Evolutionary conservation across 1,140 invertebrate genomes (phyloP), one percentile per base, ranked within the genome.

Genomic region (Formica exsecta): DNA sequence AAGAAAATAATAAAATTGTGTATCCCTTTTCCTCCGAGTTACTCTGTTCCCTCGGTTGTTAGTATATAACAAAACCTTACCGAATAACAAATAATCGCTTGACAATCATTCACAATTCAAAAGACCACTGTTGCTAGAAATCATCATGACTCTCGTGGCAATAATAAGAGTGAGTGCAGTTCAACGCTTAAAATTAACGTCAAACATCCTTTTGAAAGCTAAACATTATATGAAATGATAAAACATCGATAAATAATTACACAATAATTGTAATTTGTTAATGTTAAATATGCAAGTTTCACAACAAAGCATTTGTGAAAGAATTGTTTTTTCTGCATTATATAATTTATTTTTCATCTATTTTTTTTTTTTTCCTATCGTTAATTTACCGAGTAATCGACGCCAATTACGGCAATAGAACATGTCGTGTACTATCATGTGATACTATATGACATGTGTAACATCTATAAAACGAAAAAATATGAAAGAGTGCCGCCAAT

Each of bases 21-120:
- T 79, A 86, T 86, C 68, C 79, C 79, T 83, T 83, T 83, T 48
- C 38, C 54, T 74, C 29, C 38, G 19, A 9, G 4, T 74, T 29
- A n/a, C 29, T 73, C 16, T 61, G 22, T 4, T 22, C 38, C 41
- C 29, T 22, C 54, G 36, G 68, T 32, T 62, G 2, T 51, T 19
- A 51, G 11, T 51, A 51, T 51, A 13, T 1, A 32, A 36, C 16
- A 68, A 57, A 19, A 38, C 0, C 9, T 70, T 16, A n/a, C 9
- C 29, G 38, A 13, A 2, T 9, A 19, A 11, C 7, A 11, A 25
- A 0, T 77, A 29, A 65, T 77, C 8, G 8, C 25, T 62, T 32
- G 38, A 29, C 59, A 16, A 6, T 41, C 25, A 64, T 64, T 77
- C 48, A 19, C 48, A 65, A 61, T 76, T 76, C 0, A 16, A 36